Conservation (phyloP, 2,113 vertebrate species). For the Mastomys coucha region DNA sequence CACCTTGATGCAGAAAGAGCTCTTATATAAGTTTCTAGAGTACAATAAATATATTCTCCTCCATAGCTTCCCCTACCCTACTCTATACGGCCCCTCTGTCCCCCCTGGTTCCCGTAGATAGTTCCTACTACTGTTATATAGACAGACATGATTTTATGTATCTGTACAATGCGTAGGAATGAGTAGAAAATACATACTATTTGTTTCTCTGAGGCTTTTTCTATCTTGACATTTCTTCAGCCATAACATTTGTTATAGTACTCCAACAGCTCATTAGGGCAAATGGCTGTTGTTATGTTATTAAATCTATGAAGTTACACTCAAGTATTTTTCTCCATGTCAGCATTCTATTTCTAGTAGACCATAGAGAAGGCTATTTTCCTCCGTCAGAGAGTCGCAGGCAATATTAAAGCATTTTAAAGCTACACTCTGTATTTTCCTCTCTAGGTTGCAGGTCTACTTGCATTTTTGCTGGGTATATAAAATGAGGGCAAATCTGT, state of each 20-base stretch:
- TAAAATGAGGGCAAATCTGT: background rate
- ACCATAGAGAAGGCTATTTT: background rate
- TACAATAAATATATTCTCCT: background rate
- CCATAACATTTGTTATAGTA: background rate
- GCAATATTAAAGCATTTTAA: slow-evolving; percentile 10
- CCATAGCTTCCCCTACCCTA: background rate
- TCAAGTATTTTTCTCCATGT: background rate
- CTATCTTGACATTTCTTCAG: slow-evolving; percentile 15
- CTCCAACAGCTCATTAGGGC: slow-evolving; percentile 4
- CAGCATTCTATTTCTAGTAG: background rate
- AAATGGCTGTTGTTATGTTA: slow-evolving; percentile 31
- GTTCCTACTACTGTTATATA: background rate
- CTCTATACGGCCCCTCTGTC: fast-evolving
- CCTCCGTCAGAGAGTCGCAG: background rate
- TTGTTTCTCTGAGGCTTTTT: background rate
- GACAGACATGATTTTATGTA: background rate
- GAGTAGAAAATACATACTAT: background rate
- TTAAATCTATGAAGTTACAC: slow-evolving; percentile 48
- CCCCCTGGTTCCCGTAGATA: background rate
- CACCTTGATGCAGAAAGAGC: background rate
- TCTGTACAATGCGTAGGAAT: background rate
- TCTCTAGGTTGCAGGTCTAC: background rate
- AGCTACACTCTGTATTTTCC: background rate
- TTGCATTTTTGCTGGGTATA: background rate
- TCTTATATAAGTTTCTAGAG: background rate